Evolutionary conservation across 1,140 invertebrate genomes (phyloP), one percentile per base, ranked within the genome.

Genomic region (Eupeodes corollae): DNA sequence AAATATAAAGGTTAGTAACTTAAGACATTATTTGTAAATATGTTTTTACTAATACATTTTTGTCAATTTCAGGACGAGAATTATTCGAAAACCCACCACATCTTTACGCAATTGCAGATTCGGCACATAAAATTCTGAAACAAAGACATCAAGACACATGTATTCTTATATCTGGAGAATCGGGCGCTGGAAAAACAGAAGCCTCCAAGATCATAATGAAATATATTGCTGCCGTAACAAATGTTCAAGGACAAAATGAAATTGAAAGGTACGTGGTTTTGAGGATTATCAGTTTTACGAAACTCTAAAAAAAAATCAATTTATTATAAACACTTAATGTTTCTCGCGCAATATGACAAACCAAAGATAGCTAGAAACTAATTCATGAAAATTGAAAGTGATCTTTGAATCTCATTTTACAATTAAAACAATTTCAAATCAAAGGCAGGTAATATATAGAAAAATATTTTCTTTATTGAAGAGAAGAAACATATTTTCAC

Each of bases 201-300:
- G 91, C 93, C 1, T 96, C 91, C 21, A 98, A 98, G 76, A 96
- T 98, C 55, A 96, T 98, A 50, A 98, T 98, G 92, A 91, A 93
- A 65, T 98, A 98, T 66, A 95, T 98, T 51, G 93, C 95, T 8
- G 93, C 93, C 10, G 91, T 98, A 40, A 98, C 93, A 14, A 97
- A 93, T 77, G 67, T 89, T 59, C 79, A 82, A 64, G 79, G 91
- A 55, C 84, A 93, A 69, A 85, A 89, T 63, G 94, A 98, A 71
- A 94, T 98, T 45, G 93, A 97, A 73, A 83, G 89, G 88, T 91
- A 55, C 59, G 51, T 45, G n/a, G n/a, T n/a, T n/a, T n/a, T n/a
- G n/a, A n/a, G n/a, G n/a, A n/a, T n/a, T n/a, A n/a, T n/a, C n/a
- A n/a, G n/a, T n/a, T n/a, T n/a, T n/a, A n/a, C n/a, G n/a, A n/a